phyloP scores from a whole-genome alignment of 1,140 invertebrate species.

The Trypoxylus dichotomus region DNA sequence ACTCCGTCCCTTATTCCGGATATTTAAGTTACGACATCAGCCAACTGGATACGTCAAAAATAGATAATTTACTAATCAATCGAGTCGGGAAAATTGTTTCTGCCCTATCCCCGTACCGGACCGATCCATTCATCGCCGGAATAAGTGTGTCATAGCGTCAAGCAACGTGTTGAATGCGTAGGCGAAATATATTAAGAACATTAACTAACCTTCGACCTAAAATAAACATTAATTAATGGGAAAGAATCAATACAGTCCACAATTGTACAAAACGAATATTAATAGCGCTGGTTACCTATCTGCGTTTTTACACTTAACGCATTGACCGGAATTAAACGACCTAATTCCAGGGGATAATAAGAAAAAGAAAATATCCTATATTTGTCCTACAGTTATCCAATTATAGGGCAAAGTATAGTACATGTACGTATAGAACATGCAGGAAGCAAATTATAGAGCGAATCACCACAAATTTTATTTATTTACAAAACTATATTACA shows the following conservation, averaged over 20 bases:
- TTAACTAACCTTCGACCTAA: background rate
- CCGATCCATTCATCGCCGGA: background rate
- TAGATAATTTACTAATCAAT: background rate
- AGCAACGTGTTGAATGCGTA: background rate
- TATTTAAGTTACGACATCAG: background rate
- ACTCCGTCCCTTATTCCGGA: background rate
- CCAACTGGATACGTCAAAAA: background rate
- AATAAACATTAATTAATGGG: background rate
- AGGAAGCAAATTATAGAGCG: too few relatives aligned
- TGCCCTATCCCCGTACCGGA: background rate
- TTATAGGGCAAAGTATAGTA: background rate
- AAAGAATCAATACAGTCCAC: background rate
- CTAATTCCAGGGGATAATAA: background rate
- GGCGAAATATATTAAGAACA: background rate
- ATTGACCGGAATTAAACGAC: background rate
- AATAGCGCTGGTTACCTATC: background rate
- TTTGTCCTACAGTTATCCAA: background rate
- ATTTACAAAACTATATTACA: too few relatives aligned
- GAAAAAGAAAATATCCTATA: background rate
- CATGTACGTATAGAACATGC: too few relatives aligned
- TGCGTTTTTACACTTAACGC: background rate
- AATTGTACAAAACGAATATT: background rate
- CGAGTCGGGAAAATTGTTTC: background rate
- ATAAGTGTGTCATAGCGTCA: background rate
- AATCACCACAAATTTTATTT: too few relatives aligned